A percentile compares a stretch with the other conserved stretches of the same genome.
Evolutionary conservation across 2,888 invertebrate species (phyloP).

Genomic region (Melipona bicolor): DNA sequence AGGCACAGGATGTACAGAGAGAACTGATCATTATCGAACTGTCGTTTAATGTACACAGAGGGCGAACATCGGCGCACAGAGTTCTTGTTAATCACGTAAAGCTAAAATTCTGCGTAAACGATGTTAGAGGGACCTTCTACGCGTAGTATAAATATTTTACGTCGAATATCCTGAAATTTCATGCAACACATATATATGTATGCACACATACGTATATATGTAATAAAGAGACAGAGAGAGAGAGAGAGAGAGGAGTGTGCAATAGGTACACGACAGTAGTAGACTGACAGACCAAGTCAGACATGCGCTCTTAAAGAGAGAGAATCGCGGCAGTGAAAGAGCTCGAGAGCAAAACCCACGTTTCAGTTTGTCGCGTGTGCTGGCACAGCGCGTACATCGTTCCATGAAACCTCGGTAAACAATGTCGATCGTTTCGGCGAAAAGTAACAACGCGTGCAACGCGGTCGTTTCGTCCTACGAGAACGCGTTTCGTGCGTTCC

Average conservation of each 20-base stretch:
- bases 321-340: constrained; percentile 66
- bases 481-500: background rate
- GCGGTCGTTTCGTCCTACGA: background rate
- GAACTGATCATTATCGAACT: background rate
- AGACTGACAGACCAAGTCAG: constrained; percentile 71
- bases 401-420: background rate
- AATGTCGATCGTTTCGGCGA: background rate
- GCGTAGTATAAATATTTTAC: constrained; percentile 10
- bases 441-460: background rate
- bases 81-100: background rate
- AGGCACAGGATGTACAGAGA: background rate
- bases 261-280: constrained; percentile 66
- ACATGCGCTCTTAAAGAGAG: constrained; percentile 73
- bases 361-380: constrained; percentile 78
- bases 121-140: background rate
- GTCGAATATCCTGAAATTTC: constrained; percentile 32
- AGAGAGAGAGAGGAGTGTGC: background rate
- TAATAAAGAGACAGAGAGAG: background rate
- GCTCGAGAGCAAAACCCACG: constrained; percentile 69
- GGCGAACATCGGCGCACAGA: background rate
- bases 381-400: constrained; percentile 66
- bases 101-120: background rate
- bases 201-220: no score
- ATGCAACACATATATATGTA: background rate
- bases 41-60: background rate